Conservation (phyloP, 2,888 invertebrate genomes). For the Endotricha flammealis region DNA sequence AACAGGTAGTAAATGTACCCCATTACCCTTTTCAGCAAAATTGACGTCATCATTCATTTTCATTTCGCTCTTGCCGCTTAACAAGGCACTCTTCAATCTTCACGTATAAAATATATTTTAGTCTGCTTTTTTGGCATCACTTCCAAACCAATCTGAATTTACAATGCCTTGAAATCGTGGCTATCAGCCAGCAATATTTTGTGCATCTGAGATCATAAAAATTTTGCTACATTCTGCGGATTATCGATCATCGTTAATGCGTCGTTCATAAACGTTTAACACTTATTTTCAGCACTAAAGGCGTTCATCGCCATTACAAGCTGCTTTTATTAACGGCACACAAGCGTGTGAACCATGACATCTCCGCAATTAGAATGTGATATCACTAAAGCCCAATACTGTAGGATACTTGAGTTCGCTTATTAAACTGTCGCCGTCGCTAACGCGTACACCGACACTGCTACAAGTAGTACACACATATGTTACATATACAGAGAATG, state of each 20-base stretch:
- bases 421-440: slow-evolving; percentile 3
- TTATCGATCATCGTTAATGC: slow-evolving; percentile 35
- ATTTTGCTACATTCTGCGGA: slow-evolving; percentile 27
- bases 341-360: slow-evolving; percentile 7
- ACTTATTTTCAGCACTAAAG: slow-evolving; percentile 4
- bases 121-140: slow-evolving; percentile 65
- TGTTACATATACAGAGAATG: too few species aligned
- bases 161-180: slow-evolving; percentile 47
- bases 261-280: neutral
- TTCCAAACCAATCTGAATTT: slow-evolving; percentile 39
- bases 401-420: slow-evolving; percentile 13
- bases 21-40: slow-evolving; percentile 8
- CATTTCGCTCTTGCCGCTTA: slow-evolving; percentile 39
- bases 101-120: slow-evolving; percentile 44
- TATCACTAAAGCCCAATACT: slow-evolving; percentile 10
- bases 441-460: neutral
- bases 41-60: slow-evolving; percentile 25
- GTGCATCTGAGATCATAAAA: slow-evolving; percentile 37
- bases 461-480: neutral
- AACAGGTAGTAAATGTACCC: slow-evolving; percentile 5
- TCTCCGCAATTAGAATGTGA: slow-evolving; percentile 14
- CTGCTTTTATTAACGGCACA: slow-evolving; percentile 19
- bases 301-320: slow-evolving; percentile 17
- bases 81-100: slow-evolving; percentile 53
- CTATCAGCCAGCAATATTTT: slow-evolving; percentile 54